Evolutionary conservation across 2,113 vertebrate species (phyloP).

Genomic region (Gavia stellata): DNA sequence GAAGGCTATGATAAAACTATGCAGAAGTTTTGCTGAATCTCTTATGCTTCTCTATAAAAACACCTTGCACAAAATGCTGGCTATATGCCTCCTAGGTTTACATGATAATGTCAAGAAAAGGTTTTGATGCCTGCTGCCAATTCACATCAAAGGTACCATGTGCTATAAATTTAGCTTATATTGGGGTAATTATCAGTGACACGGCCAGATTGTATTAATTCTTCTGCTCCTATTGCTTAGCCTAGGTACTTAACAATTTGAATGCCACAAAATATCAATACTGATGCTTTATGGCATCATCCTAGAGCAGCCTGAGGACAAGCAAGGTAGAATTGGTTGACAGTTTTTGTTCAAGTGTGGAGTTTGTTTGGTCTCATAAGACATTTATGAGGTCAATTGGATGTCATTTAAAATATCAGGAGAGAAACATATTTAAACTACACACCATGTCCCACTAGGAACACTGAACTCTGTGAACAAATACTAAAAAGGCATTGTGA

Average conservation of each 20-base stretch:
- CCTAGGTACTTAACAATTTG: slow-evolving; percentile 60
- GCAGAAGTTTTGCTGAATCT: background rate
- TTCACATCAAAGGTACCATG: slow-evolving; percentile 42
- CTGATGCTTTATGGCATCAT: slow-evolving; percentile 69
- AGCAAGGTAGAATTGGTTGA: slow-evolving; percentile 60
- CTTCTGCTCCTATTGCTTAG: slow-evolving; percentile 48
- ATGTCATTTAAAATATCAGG: slow-evolving; percentile 73
- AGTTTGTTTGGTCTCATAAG: slow-evolving; percentile 79
- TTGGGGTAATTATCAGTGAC: slow-evolving; percentile 70
- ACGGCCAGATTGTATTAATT: slow-evolving; percentile 65
- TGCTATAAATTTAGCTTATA: slow-evolving; percentile 73
- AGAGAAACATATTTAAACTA: slow-evolving; percentile 64
- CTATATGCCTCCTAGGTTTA: slow-evolving; percentile 34
- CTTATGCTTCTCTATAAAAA: background rate
- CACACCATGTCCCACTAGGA: slow-evolving; percentile 32
- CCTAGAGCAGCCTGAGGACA: slow-evolving; percentile 70
- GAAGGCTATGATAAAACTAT: background rate
- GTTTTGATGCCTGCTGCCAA: slow-evolving; percentile 46
- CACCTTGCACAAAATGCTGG: background rate
- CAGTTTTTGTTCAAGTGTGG: slow-evolving; percentile 67
- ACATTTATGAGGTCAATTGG: slow-evolving; percentile 74
- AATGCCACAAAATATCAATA: slow-evolving; percentile 80
- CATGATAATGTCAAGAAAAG: slow-evolving; percentile 49
- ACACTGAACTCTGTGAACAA: slow-evolving; percentile 37
- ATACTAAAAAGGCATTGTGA: slow-evolving; percentile 23